A percentile compares a stretch with the other conserved stretches of the same genome.
phyloP scores from a whole-genome alignment of 1,140 invertebrate species.

The Helicorthomorpha holstii region DNA sequence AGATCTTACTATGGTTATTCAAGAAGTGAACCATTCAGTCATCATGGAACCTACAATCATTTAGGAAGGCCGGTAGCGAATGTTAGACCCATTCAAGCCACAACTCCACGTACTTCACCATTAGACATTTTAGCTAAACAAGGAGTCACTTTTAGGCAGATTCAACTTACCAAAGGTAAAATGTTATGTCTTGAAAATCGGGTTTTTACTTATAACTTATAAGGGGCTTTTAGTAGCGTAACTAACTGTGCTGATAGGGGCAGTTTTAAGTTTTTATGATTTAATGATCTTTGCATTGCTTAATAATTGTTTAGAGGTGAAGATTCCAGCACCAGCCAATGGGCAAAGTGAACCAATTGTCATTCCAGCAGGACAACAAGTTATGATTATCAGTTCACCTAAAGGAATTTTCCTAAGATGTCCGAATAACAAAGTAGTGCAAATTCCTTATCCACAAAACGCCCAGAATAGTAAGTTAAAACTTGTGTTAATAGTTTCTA shows the following conservation, averaged over 20 bases:
- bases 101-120: slow-evolving; percentile 19
- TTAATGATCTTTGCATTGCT: background rate
- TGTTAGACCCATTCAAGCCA: slow-evolving; percentile 35
- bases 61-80: slow-evolving; percentile 27
- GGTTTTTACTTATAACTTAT: too few relatives aligned
- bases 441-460: slow-evolving; percentile 37
- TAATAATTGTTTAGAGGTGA: slow-evolving; percentile 46
- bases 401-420: slow-evolving; percentile 92
- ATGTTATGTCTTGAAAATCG: slow-evolving; percentile 1
- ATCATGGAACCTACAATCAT: background rate
- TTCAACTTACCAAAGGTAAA: slow-evolving; percentile 65
- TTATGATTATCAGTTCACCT: slow-evolving; percentile 81
- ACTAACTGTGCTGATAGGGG: background rate
- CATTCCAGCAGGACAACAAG: slow-evolving; percentile 76
- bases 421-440: slow-evolving; percentile 89
- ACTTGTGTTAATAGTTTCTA: background rate
- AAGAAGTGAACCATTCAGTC: background rate
- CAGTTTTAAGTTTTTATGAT: background rate
- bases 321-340: slow-evolving; percentile 78
- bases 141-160: slow-evolving; percentile 85
- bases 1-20: background rate
- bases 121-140: slow-evolving; percentile 67
- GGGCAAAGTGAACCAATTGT: slow-evolving; percentile 56
- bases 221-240: too few relatives aligned
- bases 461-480: background rate